These are phyloP conservation scores for Oryctes rhinoceros DNA, from an alignment of 1,140 invertebrate genomes.

Conservation along the genomic window DNA sequence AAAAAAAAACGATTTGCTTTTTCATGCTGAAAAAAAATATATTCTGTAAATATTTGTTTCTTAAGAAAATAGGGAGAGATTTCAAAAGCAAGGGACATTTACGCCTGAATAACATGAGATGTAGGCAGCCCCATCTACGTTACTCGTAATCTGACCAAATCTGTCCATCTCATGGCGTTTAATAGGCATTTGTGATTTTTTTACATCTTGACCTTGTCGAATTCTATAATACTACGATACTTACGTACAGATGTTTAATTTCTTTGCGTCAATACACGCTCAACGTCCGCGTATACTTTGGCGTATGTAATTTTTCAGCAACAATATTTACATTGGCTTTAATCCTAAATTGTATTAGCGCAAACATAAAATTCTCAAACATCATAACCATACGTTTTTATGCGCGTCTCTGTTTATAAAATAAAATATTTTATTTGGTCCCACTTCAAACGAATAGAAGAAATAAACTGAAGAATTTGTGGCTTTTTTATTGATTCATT, in stretches of 20 bases:
- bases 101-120: background rate
- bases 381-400: slow-evolving; percentile 31
- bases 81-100: background rate
- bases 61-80: too few species aligned
- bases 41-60: too few species aligned
- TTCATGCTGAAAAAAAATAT: too few species aligned
- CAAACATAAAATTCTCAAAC: slow-evolving; percentile 26
- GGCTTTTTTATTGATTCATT: slow-evolving; percentile 31
- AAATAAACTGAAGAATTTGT: slow-evolving; percentile 31
- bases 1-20: too few species aligned
- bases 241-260: background rate
- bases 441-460: slow-evolving; percentile 17
- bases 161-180: background rate
- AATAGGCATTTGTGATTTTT: background rate
- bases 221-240: slow-evolving; percentile 10
- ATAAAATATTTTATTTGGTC: slow-evolving; percentile 32
- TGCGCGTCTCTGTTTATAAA: slow-evolving; percentile 11
- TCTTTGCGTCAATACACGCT: background rate
- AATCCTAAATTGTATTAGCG: slow-evolving; percentile 30
- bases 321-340: slow-evolving; percentile 22
- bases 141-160: background rate
- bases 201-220: background rate
- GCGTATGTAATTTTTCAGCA: background rate
- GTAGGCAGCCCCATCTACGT: background rate
- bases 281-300: background rate